phyloP scores from a whole-genome alignment of 2,797 vertebrate species.

The Parotocinclus haroldoi region DNA sequence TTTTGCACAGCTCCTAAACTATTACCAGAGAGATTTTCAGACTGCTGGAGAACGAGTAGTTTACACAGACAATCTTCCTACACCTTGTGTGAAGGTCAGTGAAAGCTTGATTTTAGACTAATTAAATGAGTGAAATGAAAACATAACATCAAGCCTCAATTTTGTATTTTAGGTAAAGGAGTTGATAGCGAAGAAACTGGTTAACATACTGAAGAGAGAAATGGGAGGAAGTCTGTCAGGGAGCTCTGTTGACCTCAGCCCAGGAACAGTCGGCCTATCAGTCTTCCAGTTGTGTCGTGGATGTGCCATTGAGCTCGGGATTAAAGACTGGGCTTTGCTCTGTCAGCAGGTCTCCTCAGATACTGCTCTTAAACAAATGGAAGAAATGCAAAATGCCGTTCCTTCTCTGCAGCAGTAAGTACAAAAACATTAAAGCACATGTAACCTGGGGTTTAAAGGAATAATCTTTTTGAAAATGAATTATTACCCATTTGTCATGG shows the following conservation, averaged over 20 bases:
- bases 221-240: background rate
- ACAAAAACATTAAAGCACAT: background rate
- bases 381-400: background rate
- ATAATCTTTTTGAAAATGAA: too few relatives aligned
- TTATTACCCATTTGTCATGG: background rate
- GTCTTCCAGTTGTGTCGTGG: conserved; percentile 49
- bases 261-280: conserved; percentile 54
- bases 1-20: background rate
- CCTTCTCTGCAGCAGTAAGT: conserved; percentile 34
- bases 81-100: conserved; percentile 50
- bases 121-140: background rate
- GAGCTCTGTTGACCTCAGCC: conserved; percentile 6
- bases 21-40: fast-evolving
- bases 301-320: conserved; percentile 5
- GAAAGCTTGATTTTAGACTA: background rate
- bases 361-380: conserved; percentile 9
- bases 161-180: conserved; percentile 43
- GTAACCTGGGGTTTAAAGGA: too few relatives aligned
- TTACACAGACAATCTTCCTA: fast-evolving
- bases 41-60: fast-evolving
- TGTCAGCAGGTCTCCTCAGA: conserved; percentile 57
- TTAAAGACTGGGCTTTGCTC: conserved; percentile 54
- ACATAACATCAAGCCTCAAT: background rate
- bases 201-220: conserved; percentile 46
- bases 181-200: conserved; percentile 55